Evolutionary conservation across 2,888 invertebrate species (phyloP).

Genomic region (Phasia obesa): DNA sequence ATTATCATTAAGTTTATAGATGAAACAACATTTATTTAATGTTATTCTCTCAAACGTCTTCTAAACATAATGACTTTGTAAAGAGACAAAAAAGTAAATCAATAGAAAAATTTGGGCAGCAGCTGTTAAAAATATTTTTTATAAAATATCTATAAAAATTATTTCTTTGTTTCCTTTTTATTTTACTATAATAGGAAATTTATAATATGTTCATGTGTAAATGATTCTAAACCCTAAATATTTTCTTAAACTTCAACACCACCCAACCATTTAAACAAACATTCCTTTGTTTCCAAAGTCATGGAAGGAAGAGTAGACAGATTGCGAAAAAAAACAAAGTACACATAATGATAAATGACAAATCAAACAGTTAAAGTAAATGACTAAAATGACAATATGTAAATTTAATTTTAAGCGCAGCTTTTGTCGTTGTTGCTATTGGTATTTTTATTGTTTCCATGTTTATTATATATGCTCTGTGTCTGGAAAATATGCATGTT

Average conservation of each 20-base stretch:
- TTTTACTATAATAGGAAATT: not conserved
- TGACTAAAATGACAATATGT: constrained; percentile 69
- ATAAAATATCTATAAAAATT: not conserved
- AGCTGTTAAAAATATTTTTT: constrained; percentile 50
- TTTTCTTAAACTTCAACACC: not conserved
- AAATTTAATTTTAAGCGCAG: constrained; percentile 58
- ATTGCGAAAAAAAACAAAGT: not conserved
- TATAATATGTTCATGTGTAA: constrained; percentile 7
- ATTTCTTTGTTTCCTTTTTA: too few species aligned
- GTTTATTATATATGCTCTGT: constrained; percentile 60
- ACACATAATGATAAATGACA: constrained; percentile 69
- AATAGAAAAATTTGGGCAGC: constrained; percentile 7
- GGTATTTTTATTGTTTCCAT: constrained; percentile 50
- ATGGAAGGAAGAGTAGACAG: not conserved
- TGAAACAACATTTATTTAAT: constrained; percentile 27
- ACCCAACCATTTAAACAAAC: too few species aligned
- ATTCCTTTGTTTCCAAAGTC: not conserved
- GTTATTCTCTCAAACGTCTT: not conserved
- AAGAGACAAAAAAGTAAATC: constrained; percentile 30
- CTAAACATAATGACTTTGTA: not conserved
- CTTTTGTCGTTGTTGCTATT: constrained; percentile 2
- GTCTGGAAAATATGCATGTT: constrained; percentile 69
- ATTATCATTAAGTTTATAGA: constrained; percentile 48
- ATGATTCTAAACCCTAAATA: constrained; percentile 10
- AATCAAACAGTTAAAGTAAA: constrained; percentile 70